phyloP scores from a whole-genome alignment of 2,113 vertebrate genomes.

The Gadus macrocephalus region DNA sequence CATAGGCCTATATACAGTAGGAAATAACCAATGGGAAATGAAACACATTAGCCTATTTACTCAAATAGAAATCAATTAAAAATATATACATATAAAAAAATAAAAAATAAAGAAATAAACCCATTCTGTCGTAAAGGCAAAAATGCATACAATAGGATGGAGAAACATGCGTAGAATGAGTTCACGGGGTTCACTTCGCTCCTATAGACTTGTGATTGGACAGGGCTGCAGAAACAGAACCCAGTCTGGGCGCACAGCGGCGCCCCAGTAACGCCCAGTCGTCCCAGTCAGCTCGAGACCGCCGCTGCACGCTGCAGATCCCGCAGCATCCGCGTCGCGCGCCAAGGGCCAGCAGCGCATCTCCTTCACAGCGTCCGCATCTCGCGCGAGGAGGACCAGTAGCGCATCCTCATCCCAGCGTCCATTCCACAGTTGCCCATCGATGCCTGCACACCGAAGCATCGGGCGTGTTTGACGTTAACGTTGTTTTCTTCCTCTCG shows the following conservation, averaged over 20 bases:
- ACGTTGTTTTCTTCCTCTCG: slow-evolving; percentile 10
- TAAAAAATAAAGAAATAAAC: neutral
- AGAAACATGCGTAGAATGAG: neutral
- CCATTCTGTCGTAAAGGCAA: neutral
- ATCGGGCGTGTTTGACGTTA: slow-evolving; percentile 35
- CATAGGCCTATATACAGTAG: too few relatives aligned
- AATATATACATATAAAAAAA: neutral
- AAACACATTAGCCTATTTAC: too few relatives aligned
- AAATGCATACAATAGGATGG: too few relatives aligned
- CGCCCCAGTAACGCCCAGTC: slow-evolving; percentile 59
- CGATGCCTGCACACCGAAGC: slow-evolving; percentile 52
- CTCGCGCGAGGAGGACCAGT: slow-evolving; percentile 11
- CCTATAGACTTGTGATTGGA: slow-evolving; percentile 12
- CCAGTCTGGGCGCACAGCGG: slow-evolving; percentile 59
- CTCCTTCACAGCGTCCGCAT: slow-evolving; percentile 55
- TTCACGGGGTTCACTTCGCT: slow-evolving; percentile 27
- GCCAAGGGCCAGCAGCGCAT: neutral
- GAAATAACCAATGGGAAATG: neutral
- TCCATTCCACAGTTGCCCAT: slow-evolving; percentile 59
- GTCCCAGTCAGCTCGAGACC: slow-evolving; percentile 22
- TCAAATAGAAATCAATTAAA: neutral
- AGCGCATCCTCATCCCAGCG: slow-evolving; percentile 34
- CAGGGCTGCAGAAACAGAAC: slow-evolving; percentile 46
- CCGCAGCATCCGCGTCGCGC: slow-evolving; percentile 58
- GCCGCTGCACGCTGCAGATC: slow-evolving; percentile 26